Percentiles rank a stretch among this genome's conserved stretches.
phyloP scores from a whole-genome alignment of 1,140 invertebrate genomes.

The Danaus plexippus region DNA sequence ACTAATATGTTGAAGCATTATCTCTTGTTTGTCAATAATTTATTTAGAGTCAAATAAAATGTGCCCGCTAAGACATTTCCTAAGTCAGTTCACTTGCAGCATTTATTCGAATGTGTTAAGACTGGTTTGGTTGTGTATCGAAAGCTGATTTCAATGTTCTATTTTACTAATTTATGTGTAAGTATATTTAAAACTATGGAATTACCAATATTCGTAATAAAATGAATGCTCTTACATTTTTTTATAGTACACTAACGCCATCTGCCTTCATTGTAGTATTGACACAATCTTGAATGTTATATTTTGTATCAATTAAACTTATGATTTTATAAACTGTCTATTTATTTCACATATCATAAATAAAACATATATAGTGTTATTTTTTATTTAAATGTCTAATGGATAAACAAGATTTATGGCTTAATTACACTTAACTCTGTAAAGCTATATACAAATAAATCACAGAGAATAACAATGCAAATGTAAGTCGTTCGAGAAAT shows the following conservation, averaged over 20 bases:
- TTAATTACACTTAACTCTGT: conserved; percentile 24
- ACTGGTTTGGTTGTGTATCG: conserved; percentile 23
- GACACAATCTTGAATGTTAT: conserved; percentile 48
- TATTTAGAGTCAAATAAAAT: too few species aligned
- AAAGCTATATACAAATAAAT: conserved; percentile 25
- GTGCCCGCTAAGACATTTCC: background rate
- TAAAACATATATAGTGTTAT: too few species aligned
- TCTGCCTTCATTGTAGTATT: conserved; percentile 27
- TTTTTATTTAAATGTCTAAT: conserved; percentile 27
- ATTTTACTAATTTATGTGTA: conserved; percentile 8
- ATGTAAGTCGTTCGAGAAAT: background rate
- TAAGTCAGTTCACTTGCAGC: background rate
- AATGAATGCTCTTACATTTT: background rate
- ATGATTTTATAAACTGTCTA: conserved; percentile 3
- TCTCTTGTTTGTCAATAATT: too few species aligned
- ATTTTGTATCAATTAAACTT: conserved; percentile 57
- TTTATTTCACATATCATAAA: too few species aligned
- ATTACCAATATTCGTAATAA: conserved; percentile 1
- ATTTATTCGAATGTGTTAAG: conserved; percentile 8
- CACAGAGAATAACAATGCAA: conserved; percentile 16
- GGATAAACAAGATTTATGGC: conserved; percentile 14
- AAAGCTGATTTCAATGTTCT: conserved; percentile 7
- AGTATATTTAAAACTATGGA: conserved; percentile 4
- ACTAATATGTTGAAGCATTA: background rate
- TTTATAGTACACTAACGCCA: conserved; percentile 2